Evolutionary conservation across 2,113 vertebrate genomes (phyloP).

Genomic region (Cheirogaleus medius): DNA sequence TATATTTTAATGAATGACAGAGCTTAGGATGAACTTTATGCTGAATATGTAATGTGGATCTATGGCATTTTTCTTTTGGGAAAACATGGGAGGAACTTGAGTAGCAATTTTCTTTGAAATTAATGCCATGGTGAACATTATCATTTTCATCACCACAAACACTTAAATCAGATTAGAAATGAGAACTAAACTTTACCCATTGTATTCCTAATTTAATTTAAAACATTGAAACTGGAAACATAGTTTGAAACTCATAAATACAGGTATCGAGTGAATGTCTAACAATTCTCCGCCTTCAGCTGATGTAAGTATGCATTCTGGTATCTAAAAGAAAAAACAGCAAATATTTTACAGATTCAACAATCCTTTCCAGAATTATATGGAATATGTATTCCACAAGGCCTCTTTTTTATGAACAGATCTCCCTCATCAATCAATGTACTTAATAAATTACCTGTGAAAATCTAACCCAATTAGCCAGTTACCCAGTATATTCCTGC

Average conservation of each 20-base stretch:
- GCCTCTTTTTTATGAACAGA: neutral
- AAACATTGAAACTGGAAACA: slow-evolving; percentile 55
- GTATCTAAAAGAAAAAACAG: neutral
- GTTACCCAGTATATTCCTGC: neutral
- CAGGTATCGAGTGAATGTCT: slow-evolving; percentile 60
- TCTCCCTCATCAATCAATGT: neutral
- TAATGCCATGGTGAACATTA: slow-evolving; percentile 76
- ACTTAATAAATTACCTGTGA: neutral
- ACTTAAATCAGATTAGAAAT: slow-evolving; percentile 80
- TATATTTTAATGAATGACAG: slow-evolving; percentile 60
- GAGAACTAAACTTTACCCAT: slow-evolving; percentile 67
- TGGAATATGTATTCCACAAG: neutral
- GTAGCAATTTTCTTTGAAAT: slow-evolving; percentile 77
- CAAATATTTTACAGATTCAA: neutral
- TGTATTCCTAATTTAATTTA: slow-evolving; percentile 66
- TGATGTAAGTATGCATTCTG: slow-evolving; percentile 19
- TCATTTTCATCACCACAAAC: slow-evolving; percentile 62
- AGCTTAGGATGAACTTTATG: slow-evolving; percentile 15
- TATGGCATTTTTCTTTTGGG: slow-evolving; percentile 50
- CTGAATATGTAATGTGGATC: neutral
- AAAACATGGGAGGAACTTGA: slow-evolving; percentile 60
- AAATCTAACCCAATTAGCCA: neutral
- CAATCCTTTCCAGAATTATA: neutral
- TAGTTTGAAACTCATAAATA: slow-evolving; percentile 63
- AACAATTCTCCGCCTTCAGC: neutral